These are phyloP conservation scores for Nezara viridula DNA, from an alignment of 2,888 invertebrate genomes.

Conservation along the genomic window DNA sequence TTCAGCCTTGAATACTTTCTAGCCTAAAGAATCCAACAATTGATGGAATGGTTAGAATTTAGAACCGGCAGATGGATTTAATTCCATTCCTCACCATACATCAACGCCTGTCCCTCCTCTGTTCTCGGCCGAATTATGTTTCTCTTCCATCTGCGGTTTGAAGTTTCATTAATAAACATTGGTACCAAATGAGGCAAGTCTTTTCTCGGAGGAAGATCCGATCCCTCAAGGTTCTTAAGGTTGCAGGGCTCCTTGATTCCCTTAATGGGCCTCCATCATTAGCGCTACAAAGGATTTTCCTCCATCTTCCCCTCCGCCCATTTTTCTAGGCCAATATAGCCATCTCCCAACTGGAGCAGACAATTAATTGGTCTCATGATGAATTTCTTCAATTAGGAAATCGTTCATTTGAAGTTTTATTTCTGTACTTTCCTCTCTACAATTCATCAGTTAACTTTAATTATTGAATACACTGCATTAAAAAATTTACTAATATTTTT, in stretches of 20 bases:
- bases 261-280: constrained; percentile 7
- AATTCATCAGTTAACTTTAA: too few species aligned
- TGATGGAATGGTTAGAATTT: background rate
- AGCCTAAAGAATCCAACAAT: background rate
- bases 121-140: background rate
- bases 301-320: background rate
- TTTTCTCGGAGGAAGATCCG: background rate
- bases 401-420: background rate
- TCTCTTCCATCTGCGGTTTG: background rate
- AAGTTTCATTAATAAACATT: constrained; percentile 32
- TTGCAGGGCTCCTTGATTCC: background rate
- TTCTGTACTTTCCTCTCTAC: too few species aligned
- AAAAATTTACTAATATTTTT: too few species aligned
- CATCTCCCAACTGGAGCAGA: background rate
- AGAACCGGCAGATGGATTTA: background rate
- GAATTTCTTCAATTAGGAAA: background rate
- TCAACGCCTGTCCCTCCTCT: background rate
- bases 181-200: background rate
- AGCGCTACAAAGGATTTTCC: background rate
- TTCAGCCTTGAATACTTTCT: background rate
- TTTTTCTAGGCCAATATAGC: constrained; percentile 4
- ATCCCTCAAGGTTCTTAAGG: constrained; percentile 23
- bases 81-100: background rate
- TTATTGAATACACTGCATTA: too few species aligned
- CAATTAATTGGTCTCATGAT: background rate